phyloP scores from a whole-genome alignment of 2,888 invertebrate species.

The Hyposoter didymator region DNA sequence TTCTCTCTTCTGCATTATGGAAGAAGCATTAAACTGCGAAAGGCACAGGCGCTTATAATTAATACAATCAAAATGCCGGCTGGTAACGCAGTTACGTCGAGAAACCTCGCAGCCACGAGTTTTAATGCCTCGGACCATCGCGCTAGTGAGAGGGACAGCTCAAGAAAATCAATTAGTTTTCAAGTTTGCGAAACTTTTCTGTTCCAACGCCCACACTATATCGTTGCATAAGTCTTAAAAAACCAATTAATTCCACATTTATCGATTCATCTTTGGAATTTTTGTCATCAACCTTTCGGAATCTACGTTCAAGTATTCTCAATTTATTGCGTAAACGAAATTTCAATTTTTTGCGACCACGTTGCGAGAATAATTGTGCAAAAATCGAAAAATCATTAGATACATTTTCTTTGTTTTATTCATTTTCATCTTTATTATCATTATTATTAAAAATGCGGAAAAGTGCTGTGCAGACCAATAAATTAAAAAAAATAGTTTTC shows the following conservation, averaged over 20 bases:
- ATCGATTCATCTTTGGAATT: not conserved
- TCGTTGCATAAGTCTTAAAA: not conserved
- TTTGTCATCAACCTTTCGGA: not conserved
- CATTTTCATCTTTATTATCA: not conserved
- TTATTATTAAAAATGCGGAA: not conserved
- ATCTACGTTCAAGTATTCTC: not conserved
- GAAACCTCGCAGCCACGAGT: slow-evolving; percentile 55
- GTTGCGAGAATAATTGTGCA: too few species aligned
- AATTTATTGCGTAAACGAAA: not conserved
- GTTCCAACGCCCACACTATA: slow-evolving; percentile 2
- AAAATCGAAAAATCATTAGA: not conserved
- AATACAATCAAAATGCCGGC: slow-evolving; percentile 65
- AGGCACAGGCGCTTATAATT: slow-evolving; percentile 61
- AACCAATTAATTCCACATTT: not conserved
- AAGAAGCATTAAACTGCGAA: slow-evolving; percentile 58
- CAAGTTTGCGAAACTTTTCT: slow-evolving; percentile 26
- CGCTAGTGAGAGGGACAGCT: not conserved
- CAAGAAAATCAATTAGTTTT: slow-evolving; percentile 51
- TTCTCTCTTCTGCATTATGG: slow-evolving; percentile 44
- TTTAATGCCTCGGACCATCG: slow-evolving; percentile 51
- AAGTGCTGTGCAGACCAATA: not conserved
- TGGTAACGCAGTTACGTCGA: slow-evolving; percentile 58
- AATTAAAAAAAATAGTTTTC: not conserved
- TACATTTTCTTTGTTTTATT: not conserved
- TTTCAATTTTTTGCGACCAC: not conserved